Conservation (phyloP, 2,113 vertebrate genomes). For the Harpagus bidentatus region DNA sequence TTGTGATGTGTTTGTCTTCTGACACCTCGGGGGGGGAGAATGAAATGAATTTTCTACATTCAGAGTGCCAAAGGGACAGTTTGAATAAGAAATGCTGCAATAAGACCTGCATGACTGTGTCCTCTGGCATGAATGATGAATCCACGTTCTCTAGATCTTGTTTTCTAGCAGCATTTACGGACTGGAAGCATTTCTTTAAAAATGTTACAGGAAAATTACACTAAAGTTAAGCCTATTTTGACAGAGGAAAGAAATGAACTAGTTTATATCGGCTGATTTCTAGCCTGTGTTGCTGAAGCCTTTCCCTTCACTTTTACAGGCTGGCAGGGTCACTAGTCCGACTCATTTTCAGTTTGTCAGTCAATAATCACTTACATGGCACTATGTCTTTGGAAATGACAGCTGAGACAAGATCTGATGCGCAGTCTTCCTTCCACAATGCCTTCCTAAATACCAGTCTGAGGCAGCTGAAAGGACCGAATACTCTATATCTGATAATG, state of each 20-base stretch:
- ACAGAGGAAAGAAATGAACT: neutral
- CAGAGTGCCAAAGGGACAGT: neutral
- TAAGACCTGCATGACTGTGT: neutral
- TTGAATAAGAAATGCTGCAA: neutral
- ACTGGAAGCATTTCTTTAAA: neutral
- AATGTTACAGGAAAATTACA: neutral
- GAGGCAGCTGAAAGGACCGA: neutral
- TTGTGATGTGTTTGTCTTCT: constrained; percentile 25
- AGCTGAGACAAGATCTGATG: constrained; percentile 18
- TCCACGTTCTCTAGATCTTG: neutral
- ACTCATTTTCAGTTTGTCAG: constrained; percentile 17
- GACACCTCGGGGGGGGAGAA: neutral
- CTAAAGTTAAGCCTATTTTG: neutral
- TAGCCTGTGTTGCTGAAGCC: neutral
- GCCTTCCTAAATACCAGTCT: neutral
- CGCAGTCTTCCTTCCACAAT: neutral
- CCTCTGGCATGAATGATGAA: neutral
- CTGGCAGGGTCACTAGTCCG: neutral
- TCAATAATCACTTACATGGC: constrained; percentile 2
- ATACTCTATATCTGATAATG: neutral
- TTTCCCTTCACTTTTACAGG: neutral
- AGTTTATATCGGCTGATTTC: neutral
- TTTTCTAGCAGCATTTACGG: neutral
- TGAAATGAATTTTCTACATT: neutral
- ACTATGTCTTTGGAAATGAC: neutral